Evolutionary conservation across 2,888 invertebrate genomes (phyloP), one percentile per base, ranked within the genome.

Genomic region (Ypsolopha scabrella): DNA sequence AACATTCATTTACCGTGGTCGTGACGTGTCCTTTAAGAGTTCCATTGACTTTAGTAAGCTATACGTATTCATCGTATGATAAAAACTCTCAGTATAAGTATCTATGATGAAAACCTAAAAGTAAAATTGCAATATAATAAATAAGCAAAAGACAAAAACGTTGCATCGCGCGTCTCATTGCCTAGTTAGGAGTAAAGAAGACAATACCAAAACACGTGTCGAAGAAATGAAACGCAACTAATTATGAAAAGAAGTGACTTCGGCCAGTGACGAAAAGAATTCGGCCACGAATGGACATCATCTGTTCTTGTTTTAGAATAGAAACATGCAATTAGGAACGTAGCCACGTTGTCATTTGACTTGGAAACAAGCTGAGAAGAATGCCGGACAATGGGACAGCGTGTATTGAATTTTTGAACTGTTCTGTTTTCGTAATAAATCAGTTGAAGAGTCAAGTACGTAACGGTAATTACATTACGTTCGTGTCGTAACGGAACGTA

Each of bases 201-300:
- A n/a, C n/a, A n/a, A n/a, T n/a, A n/a, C n/a, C n/a, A n/a, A n/a
- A n/a, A n/a, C n/a, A 59, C 61, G 60, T 66, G 62, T 60, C 61
- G 63, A 60, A 64, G 70, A 81, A 80, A 80, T 80, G 63, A 80
- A 70, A 80, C 82, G 80, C 63, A 68, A 70, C 82, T 60, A 83
- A 85, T 82, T 67, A 61, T 71, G 69, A 69, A 75, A 71, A 70
- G 66, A 62, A 64, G 63, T 59, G 57, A 61, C 62, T 65, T 70
- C 67, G 37, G 43, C 43, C 13, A 49, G 49, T 49, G 45, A 44
- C 44, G 49, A 46, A 48, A 52, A 41, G 45, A 41, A 46, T 48
- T 41, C 37, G 33, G 49, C 14, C 37, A 52, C 44, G 33, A 39
- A 52, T 36, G 51, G 39, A 53, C 53, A 54, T 52, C 50, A 54